Base-by-base conservation (phyloP, 2,113 vertebrate species). In the Phyllostomus hastatus region DNA sequence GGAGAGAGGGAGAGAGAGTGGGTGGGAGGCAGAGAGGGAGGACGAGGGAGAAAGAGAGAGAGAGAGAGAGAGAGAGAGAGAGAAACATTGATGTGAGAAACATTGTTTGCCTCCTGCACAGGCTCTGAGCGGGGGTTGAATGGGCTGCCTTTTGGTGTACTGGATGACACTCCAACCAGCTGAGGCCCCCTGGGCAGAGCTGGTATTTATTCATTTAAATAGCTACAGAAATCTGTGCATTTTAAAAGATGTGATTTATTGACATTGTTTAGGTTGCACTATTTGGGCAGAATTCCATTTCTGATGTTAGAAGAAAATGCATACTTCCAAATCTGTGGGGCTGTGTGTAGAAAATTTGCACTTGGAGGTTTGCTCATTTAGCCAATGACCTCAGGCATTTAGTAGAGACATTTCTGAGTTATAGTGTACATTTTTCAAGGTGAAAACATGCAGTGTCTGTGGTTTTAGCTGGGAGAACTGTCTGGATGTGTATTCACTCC, bases 361-460 rank as follows among this genome's bases (percentile, higher is more conserved):
- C 73, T 89, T 43, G 80, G 69, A 52, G 28, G 59, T 50, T 69
- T 90, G 52, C 20, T 87, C 54, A 64, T 82, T 41, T 80, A 57
- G 41, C 26, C 64, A 93, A 1, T 59, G 46, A 89, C 78, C 75
- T 7, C 15, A 92, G 76, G 38, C 57, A 59, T 89, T 95, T 90
- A 76, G 38, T 86, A 90, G 69, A 67, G 79, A 70, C 61, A 80
- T 41, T 38, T 14, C 26, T 93, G 72, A 88, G 70, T 81, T 85
- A 52, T 35, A 70, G n/a, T 87, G 87, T 84, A 38, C 80, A n/a
- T n/a, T 72, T 88, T 95, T 90, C 73, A 96, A 92, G 76, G 35
- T 79, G 43, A 92, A 54, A 84, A 64, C 73, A 19, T 7, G 50
- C 43, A 54, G 0, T 31, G 11, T 50, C 35, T 75, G 41, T 85